Evolutionary conservation across 2,797 vertebrate genomes (phyloP).

Genomic region (Eremophila alpestris): DNA sequence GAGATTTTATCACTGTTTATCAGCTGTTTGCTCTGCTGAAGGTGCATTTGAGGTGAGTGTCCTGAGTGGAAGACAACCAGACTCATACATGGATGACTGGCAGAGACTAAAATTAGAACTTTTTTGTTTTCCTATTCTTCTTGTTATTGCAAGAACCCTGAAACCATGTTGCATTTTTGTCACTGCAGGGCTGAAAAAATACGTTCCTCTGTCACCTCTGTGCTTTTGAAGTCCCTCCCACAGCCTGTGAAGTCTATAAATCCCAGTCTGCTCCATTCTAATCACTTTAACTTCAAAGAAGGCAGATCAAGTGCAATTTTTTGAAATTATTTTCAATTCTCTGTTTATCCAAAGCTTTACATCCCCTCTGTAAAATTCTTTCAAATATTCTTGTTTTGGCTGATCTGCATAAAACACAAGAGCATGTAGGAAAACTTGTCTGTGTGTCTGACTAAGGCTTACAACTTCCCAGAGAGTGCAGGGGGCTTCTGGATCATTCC

Average conservation of each 20-base stretch:
- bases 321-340: not conserved
- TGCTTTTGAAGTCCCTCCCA: slow-evolving; percentile 44
- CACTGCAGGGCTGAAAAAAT: not conserved
- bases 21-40: not conserved
- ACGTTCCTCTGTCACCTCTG: not conserved
- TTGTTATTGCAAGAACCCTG: not conserved
- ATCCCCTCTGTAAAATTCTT: not conserved
- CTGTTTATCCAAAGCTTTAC: not conserved
- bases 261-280: not conserved
- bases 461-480: not conserved
- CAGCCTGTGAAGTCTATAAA: not conserved
- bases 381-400: not conserved
- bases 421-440: not conserved
- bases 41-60: not conserved
- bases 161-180: slow-evolving; percentile 25
- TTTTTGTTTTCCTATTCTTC: not conserved
- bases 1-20: not conserved
- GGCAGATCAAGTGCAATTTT: not conserved
- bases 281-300: slow-evolving; percentile 29
- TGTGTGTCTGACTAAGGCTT: not conserved
- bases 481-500: rapidly evolving
- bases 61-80: not conserved
- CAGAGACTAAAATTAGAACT: slow-evolving; percentile 20
- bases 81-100: not conserved
- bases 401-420: not conserved